These are phyloP conservation scores for Rhingia rostrata DNA, from an alignment of 2,888 invertebrate species.

Conservation along the genomic window DNA sequence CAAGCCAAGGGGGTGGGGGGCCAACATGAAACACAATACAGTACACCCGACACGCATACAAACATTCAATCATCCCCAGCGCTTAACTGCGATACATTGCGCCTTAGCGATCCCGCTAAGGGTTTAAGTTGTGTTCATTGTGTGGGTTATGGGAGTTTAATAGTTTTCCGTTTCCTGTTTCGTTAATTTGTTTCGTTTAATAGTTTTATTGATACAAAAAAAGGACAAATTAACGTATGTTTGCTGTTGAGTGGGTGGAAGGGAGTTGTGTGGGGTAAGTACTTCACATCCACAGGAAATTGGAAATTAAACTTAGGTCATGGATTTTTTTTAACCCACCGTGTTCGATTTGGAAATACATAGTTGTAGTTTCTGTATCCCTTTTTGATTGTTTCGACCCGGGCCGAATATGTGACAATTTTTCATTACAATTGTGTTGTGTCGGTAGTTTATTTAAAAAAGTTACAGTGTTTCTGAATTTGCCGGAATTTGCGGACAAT, in stretches of 20 bases:
- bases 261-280: background rate
- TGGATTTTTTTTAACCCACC: background rate
- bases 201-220: background rate
- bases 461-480: no score
- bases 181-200: conserved; percentile 59
- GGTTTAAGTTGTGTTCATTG: conserved; percentile 14
- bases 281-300: background rate
- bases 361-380: no score
- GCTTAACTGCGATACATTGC: no score
- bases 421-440: no score
- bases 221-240: conserved; percentile 7
- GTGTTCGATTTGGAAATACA: no score
- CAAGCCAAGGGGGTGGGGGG: conserved; percentile 14
- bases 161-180: conserved; percentile 39
- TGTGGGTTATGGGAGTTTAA: conserved; percentile 41
- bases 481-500: no score
- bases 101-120: background rate
- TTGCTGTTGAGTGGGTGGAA: no score
- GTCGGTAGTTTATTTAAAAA: no score
- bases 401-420: no score
- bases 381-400: no score
- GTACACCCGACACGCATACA: conserved; percentile 42
- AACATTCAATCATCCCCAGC: conserved; percentile 39
- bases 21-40: conserved; percentile 1
- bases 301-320: conserved; percentile 3